Percentiles rank a stretch among this genome's conserved stretches.
phyloP scores from a whole-genome alignment of 2,888 invertebrate species.

The Spodoptera exigua region DNA sequence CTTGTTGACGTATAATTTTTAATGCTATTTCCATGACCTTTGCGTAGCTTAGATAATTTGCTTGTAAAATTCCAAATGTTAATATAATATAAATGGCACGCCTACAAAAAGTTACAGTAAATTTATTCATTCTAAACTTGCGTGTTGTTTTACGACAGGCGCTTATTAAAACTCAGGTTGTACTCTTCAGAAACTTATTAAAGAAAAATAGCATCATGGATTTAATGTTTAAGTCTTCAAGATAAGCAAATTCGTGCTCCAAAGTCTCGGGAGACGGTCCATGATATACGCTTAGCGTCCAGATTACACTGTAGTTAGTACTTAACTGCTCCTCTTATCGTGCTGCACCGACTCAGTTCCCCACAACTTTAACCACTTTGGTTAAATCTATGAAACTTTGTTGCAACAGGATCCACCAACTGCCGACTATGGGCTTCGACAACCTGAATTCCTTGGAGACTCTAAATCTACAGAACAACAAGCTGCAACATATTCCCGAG shows the following conservation, averaged over 20 bases:
- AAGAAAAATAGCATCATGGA: not conserved
- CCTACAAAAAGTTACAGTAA: not conserved
- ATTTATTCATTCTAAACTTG: not conserved
- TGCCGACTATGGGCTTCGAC: slow-evolving; percentile 95
- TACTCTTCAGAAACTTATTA: not conserved
- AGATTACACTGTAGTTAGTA: slow-evolving; percentile 21
- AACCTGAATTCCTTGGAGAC: slow-evolving; percentile 97
- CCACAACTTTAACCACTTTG: slow-evolving; percentile 27
- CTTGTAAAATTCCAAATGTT: too few species aligned
- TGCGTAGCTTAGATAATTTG: too few species aligned
- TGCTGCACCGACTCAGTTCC: slow-evolving; percentile 13
- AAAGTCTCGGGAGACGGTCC: slow-evolving; percentile 6
- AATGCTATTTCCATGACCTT: too few species aligned
- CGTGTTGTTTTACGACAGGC: slow-evolving; percentile 4
- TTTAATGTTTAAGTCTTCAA: not conserved
- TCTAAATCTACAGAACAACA: slow-evolving; percentile 96
- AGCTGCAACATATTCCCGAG: slow-evolving; percentile 94
- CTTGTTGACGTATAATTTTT: too few species aligned
- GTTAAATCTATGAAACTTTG: slow-evolving; percentile 41
- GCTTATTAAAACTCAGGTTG: not conserved
- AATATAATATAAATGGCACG: too few species aligned
- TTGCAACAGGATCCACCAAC: slow-evolving; percentile 92
- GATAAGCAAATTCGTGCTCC: not conserved
- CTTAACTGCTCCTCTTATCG: slow-evolving; percentile 14
- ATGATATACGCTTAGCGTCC: slow-evolving; percentile 9